Percentiles rank a stretch among this genome's conserved stretches.
Conservation (phyloP, 2,888 invertebrate species). For the Amphipoea lucens region DNA sequence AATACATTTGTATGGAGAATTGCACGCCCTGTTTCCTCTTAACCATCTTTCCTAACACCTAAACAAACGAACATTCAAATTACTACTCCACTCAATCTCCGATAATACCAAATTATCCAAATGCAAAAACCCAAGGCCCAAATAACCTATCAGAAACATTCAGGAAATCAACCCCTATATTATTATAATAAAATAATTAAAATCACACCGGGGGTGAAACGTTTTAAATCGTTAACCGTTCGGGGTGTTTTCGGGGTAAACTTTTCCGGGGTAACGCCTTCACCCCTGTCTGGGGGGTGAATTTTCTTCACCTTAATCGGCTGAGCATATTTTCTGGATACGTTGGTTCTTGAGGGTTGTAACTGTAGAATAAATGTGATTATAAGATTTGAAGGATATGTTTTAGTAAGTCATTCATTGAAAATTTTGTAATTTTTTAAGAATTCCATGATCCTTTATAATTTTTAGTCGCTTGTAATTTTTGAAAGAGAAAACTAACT, state of each 20-base stretch:
- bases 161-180: constrained; percentile 46
- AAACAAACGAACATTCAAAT: neutral
- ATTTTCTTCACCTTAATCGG: constrained; percentile 65
- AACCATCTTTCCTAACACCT: neutral
- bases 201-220: constrained; percentile 68
- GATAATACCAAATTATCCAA: constrained; percentile 31
- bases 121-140: neutral
- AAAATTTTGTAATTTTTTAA: neutral
- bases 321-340: constrained; percentile 59
- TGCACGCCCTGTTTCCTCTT: too few relatives aligned
- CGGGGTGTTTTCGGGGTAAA: constrained; percentile 66
- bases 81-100: neutral
- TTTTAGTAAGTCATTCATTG: neutral
- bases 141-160: constrained; percentile 53
- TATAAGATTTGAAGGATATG: neutral
- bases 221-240: constrained; percentile 70
- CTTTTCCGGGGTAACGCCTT: constrained; percentile 75
- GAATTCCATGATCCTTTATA: neutral
- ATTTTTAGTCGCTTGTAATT: neutral
- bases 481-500: too few relatives aligned
- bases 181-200: constrained; percentile 74
- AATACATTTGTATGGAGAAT: too few relatives aligned
- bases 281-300: constrained; percentile 55
- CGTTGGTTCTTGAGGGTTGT: constrained; percentile 27
- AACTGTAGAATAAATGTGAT: neutral